A percentile compares a stretch with the other conserved stretches of the same genome.
Evolutionary conservation across 2,797 vertebrate species (phyloP).

Genomic region (Esox masquinongy): DNA sequence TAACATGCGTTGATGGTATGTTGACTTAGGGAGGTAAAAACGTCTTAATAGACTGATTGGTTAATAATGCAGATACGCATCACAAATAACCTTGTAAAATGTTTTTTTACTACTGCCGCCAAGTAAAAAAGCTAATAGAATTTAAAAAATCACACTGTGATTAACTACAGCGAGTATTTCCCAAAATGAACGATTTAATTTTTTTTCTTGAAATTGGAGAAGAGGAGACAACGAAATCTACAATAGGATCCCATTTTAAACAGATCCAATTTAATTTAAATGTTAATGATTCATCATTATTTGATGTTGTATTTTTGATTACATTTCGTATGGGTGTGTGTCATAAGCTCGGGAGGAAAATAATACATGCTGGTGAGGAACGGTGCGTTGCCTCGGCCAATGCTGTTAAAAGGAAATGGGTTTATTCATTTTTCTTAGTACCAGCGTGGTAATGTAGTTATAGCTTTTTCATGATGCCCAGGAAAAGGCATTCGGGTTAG

Average conservation of each 20-base stretch:
- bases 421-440: slow-evolving; percentile 72
- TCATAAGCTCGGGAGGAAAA: slow-evolving; percentile 50
- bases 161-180: not conserved
- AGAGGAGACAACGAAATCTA: not conserved
- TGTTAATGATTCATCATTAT: not conserved
- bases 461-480: slow-evolving; percentile 68
- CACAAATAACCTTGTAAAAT: not conserved
- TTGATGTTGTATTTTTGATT: not conserved
- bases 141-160: not conserved
- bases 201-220: not conserved
- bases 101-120: not conserved
- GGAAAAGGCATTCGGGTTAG: slow-evolving; percentile 69
- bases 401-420: slow-evolving; percentile 71
- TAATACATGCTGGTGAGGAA: slow-evolving; percentile 64
- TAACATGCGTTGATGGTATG: not conserved
- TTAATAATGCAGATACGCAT: not conserved
- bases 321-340: slow-evolving; percentile 47
- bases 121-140: not conserved
- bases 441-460: slow-evolving; percentile 70
- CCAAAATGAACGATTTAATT: not conserved
- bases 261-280: not conserved
- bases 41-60: not conserved
- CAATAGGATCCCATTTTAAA: not conserved
- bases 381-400: slow-evolving; percentile 55
- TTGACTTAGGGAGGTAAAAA: not conserved